Conservation (phyloP, 2,797 vertebrate genomes). For the Helicolenus hilgendorfi region DNA sequence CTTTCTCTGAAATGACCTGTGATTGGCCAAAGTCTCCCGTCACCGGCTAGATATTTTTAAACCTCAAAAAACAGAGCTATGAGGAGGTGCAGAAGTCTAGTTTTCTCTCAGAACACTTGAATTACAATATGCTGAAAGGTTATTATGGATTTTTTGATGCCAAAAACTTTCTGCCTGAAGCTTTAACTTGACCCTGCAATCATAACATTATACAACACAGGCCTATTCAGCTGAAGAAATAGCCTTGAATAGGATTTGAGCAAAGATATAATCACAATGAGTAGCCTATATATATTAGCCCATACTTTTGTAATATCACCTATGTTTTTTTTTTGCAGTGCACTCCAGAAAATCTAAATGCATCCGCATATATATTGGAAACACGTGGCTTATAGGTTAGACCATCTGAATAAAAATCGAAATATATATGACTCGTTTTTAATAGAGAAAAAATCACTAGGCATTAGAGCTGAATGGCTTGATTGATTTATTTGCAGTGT, state of each 20-base stretch:
- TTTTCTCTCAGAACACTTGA: too few species aligned
- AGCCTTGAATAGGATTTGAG: too few species aligned
- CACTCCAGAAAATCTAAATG: background rate
- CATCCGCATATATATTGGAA: background rate
- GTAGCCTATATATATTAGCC: background rate
- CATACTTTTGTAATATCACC: background rate
- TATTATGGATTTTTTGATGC: too few species aligned
- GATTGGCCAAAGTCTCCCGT: too few species aligned
- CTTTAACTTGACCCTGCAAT: background rate
- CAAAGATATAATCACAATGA: background rate
- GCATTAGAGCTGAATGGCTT: background rate
- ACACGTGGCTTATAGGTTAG: background rate
- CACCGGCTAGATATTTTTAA: too few species aligned
- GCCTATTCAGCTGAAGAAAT: background rate
- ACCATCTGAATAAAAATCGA: background rate
- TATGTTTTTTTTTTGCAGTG: background rate
- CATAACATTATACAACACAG: background rate
- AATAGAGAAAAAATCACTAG: background rate
- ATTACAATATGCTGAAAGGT: too few species aligned
- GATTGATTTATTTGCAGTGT: constrained; percentile 8
- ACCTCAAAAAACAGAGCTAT: too few species aligned
- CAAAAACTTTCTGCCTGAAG: background rate
- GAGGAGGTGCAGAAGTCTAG: too few species aligned
- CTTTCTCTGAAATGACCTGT: background rate
- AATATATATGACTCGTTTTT: background rate